Conservation (phyloP, 2,113 vertebrate species). For the Perca schrenkii region DNA sequence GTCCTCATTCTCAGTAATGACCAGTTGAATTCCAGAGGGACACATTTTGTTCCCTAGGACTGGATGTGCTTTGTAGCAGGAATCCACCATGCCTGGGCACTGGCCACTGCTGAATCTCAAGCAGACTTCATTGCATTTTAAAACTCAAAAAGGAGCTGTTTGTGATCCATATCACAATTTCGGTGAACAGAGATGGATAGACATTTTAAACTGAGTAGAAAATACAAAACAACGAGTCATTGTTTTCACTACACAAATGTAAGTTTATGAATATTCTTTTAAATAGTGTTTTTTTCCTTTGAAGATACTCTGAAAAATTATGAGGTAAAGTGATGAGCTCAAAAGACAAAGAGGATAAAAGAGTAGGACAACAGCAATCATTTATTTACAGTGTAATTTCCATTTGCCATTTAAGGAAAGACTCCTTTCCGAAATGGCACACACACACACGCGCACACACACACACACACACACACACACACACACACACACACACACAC, state of each 20-base stretch:
- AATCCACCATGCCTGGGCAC: conserved; percentile 50
- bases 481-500: too few species aligned
- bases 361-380: conserved; percentile 12
- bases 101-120: conserved; percentile 57
- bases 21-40: conserved; percentile 31
- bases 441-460: neutral
- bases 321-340: conserved; percentile 27
- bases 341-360: conserved; percentile 35
- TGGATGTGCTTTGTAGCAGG: conserved; percentile 59
- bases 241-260: neutral
- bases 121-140: conserved; percentile 35
- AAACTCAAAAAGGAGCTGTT: conserved; percentile 13
- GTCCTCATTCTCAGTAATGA: conserved; percentile 5
- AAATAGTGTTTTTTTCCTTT: neutral
- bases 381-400: conserved; percentile 34
- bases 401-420: conserved; percentile 7
- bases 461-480: neutral
- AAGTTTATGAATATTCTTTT: conserved; percentile 2
- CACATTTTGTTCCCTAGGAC: conserved; percentile 49
- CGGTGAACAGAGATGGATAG: conserved; percentile 22
- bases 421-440: too few species aligned
- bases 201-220: conserved; percentile 3
- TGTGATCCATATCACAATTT: conserved; percentile 35
- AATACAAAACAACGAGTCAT: neutral
- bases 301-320: conserved; percentile 7